A percentile compares a stretch with the other conserved stretches of the same genome.
Conservation (phyloP, 2,113 vertebrate genomes). For the Nerophis ophidion region DNA sequence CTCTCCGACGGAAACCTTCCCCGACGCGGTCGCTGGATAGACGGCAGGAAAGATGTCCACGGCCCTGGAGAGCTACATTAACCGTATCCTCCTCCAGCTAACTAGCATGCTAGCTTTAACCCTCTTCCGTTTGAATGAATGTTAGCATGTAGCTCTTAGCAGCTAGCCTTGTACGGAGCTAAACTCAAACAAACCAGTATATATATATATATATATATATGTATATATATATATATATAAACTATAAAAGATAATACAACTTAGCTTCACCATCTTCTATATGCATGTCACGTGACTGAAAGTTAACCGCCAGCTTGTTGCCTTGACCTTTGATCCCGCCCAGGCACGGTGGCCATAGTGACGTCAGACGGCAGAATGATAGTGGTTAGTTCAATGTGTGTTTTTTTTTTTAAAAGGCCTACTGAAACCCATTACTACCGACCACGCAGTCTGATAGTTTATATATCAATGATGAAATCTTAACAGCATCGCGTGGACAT, state of each 20-base stretch:
- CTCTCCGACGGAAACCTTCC: neutral
- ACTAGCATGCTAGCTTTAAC: constrained; percentile 24
- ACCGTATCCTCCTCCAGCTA: constrained; percentile 68
- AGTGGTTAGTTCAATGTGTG: constrained; percentile 77
- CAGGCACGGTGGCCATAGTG: constrained; percentile 94
- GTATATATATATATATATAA: too few relatives aligned
- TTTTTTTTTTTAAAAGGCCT: neutral
- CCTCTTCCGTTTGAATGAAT: constrained; percentile 13
- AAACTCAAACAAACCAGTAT: too few relatives aligned
- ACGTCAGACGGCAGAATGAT: constrained; percentile 98
- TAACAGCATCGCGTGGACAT: too few relatives aligned
- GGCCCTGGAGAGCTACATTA: constrained; percentile 76
- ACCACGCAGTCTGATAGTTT: too few relatives aligned
- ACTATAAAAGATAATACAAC: too few relatives aligned
- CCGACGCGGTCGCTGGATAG: neutral
- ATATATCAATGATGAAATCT: too few relatives aligned
- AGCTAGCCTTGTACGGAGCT: too few relatives aligned
- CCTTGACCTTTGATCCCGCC: neutral
- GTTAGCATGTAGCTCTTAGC: neutral
- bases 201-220: too few relatives aligned
- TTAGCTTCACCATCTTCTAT: neutral
- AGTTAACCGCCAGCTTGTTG: too few relatives aligned
- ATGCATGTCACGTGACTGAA: neutral
- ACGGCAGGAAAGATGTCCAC: constrained; percentile 65
- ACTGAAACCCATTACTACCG: too few relatives aligned